Evolutionary conservation across 53 echinoderm and acorn worm species (phyloP).

Genomic region (Actinopyga echinites): DNA sequence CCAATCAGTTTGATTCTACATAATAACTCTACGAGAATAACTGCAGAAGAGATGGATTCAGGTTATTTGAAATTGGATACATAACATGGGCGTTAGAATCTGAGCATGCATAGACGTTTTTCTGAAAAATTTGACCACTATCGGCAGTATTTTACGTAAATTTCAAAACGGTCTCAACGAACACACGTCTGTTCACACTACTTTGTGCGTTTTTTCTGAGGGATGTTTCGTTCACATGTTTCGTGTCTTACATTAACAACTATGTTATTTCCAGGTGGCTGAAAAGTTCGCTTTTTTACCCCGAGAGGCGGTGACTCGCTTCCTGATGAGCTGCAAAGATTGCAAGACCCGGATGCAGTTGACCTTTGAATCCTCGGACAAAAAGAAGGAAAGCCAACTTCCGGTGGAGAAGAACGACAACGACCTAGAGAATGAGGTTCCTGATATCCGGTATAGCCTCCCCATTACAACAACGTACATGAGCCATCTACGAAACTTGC

Average conservation of each 20-base stretch:
- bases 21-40: no score
- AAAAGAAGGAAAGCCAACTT: neutral
- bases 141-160: no score
- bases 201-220: no score
- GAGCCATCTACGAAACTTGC: conserved; percentile 80
- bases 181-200: no score
- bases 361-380: conserved; percentile 57
- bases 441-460: conserved; percentile 77
- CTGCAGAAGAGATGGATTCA: no score
- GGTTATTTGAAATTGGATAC: no score
- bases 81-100: no score
- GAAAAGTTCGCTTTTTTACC: conserved; percentile 95
- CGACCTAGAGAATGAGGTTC: conserved; percentile 14
- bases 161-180: no score
- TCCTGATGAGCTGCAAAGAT: conserved; percentile 96
- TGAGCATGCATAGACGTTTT: no score
- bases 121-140: no score
- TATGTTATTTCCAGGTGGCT: conserved; percentile 64
- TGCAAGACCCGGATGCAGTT: conserved; percentile 97
- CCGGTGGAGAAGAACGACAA: neutral
- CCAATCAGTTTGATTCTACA: no score
- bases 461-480: conserved; percentile 97
- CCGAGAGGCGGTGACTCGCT: conserved; percentile 91
- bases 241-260: neutral
- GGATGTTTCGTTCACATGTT: neutral